Evolutionary conservation across 2,113 vertebrate genomes (phyloP).

Genomic region (Arenaria interpres): DNA sequence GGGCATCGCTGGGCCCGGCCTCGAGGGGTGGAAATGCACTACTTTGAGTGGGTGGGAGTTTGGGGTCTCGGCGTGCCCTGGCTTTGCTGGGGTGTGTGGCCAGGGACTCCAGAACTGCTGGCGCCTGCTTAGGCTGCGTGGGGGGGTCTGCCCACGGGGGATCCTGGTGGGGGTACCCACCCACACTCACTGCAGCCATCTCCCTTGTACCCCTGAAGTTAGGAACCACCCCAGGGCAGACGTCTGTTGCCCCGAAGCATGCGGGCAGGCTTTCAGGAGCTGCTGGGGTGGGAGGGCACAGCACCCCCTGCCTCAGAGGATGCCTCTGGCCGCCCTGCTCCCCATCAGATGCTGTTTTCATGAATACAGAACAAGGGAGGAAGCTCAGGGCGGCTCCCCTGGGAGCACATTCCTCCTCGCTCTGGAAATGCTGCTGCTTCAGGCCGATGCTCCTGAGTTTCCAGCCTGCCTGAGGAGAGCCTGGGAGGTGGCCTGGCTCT

Average conservation of each 20-base stretch:
- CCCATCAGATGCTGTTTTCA: slow-evolving; percentile 22
- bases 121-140: not conserved
- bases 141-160: accelerated
- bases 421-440: slow-evolving; percentile 45
- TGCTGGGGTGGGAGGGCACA: not conserved
- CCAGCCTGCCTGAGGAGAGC: not conserved
- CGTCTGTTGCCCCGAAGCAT: not conserved
- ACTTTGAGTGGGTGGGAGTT: accelerated
- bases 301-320: not conserved
- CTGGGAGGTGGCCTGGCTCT: not conserved
- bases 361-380: slow-evolving; percentile 59
- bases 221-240: not conserved
- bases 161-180: accelerated
- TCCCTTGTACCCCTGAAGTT: not conserved
- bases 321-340: not conserved
- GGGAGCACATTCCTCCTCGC: slow-evolving; percentile 53
- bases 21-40: accelerated
- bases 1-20: not conserved
- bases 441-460: not conserved
- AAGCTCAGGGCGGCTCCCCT: slow-evolving; percentile 23
- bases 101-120: accelerated
- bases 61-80: accelerated
- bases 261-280: not conserved
- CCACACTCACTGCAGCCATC: accelerated
- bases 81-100: accelerated